Base-by-base conservation (phyloP, 2,888 invertebrate species). In the Chelonus formosanus region DNA sequence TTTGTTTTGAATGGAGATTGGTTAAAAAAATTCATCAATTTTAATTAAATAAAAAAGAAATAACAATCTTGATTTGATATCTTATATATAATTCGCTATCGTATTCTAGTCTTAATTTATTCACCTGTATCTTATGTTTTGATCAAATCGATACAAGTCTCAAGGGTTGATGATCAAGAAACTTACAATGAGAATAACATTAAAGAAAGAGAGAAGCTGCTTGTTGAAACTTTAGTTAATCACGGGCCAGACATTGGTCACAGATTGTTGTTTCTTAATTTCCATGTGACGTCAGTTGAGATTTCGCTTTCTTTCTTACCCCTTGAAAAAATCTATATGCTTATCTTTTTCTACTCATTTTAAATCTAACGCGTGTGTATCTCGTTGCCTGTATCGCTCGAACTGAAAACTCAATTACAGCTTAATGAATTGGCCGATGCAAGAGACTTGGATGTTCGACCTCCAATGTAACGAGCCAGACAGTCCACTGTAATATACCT, bases 341-440 rank as follows among this genome's bases (percentile, higher is more conserved):
- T 59, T 56, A 66, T 63, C 67, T 55, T 63, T 63, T 54, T 59
- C 57, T 52, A 48, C 53, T 35, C 2, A 61, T 54, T 48, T 56
- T 48, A 55, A 61, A n/a, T 71, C 69, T 68, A 63, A 69, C 75
- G 73, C 76, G 76, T 77, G 73, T 77, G 76, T 80, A 80, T 80
- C 79, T 79, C 71, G 74, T 74, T 67, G 71, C 69, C 73, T 75
- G 79, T 81, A 81, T 80, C 80, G 78, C 74, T 71, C 36, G 74
- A 80, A 80, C 79, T 83, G 83, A 83, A 83, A 83, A 83, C 83
- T 83, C 83, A 83, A 83, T 83, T 83, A 83, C 78, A 77, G 79
- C 81, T 80, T 83, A 83, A 83, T 83, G 83, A 83, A 83, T 83
- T 83, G 81, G 75, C 67, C 69, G 72, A 71, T 65, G 70, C 67